Base-by-base conservation (phyloP, 1,140 invertebrate species). In the Luehdorfia chinensis region DNA sequence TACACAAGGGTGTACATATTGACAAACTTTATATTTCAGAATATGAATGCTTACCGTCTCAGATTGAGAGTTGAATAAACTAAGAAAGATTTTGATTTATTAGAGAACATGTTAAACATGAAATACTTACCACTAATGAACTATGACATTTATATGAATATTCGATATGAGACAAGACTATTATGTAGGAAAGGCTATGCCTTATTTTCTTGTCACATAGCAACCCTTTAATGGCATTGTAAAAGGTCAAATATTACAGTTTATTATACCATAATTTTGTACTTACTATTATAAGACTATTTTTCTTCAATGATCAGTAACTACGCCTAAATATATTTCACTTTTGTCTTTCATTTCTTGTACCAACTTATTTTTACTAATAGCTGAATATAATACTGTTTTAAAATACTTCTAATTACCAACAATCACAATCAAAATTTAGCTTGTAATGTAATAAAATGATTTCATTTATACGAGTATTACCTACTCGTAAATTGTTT, bases 311-410 rank as follows among this genome's bases (percentile, higher is more conserved):
- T 54, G 49, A 48, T 37, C 37, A 39, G 52, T 59, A 49, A 60
- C 68, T 79, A 27, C 65, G 16, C 16, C 39, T 43, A 43, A 18
- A 11, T 18, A 30, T 71, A 69, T 73, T 78, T 78, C 74, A 77
- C 75, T 83, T 71, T 76, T 67, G 78, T 83, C 78, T 83, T 83
- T 79, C 78, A 78, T 74, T 72, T 66, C 60, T 59, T 55, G 39
- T 28, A 18, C 27, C 14, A 41, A 43, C 21, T 30, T 18, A 43
- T 28, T 28, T 11, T 43, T 14, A 14, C 21, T 39, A 36, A 36
- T 39, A 39, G 0, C 14, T 23, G 19, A 39, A 39, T 37, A 39
- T 39, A 39, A 25, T 27, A 27, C 12, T 39, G 21, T 8, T 39
- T 34, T 16, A 21, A 21, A 4, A 21, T 21, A 21, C 19, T 21